Base-by-base conservation (phyloP, 2,113 vertebrate genomes). In the Sorex araneus region DNA sequence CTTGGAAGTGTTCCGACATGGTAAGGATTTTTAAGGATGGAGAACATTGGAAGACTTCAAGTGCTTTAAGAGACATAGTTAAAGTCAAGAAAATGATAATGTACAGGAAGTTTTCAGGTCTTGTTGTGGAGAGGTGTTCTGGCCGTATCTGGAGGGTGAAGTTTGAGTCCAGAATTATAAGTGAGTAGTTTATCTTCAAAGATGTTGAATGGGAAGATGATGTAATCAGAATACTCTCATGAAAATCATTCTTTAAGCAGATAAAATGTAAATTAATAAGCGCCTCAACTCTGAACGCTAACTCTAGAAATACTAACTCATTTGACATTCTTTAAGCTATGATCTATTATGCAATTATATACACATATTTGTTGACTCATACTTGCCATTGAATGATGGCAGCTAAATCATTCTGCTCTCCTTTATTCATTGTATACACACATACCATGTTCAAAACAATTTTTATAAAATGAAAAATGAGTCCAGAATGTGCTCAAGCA, bases 301-400 rank as follows among this genome's bases (percentile, higher is more conserved):
- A 1, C 27, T 40, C 9, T 16, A n/a, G 19, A 73, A n/a, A 54
- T 18, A 23, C 15, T 7, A 50, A 43, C 32, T 13, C 32, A 6
- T n/a, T 57, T 57, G 3, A 19, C 19, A 40, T 40, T 40, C 40
- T 40, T 40, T 40, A 40, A 40, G 40, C 40, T 40, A 40, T 40
- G 40, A 40, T 81, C 32, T 50, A 1, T 25, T 8, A 50, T 1
- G 7, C 3, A 43, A 69, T 0, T n/a, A 6, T 18, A 27, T 0
- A 0, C 16, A 8, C n/a, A 30, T 16, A 15, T 19, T 11, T 69
- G 8, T 11, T 25, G 1, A 36, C 28, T 57, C 67, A 34, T 2
- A 9, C 76, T 32, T n/a, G 36, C 57, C 27, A 6, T 63, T 32
- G 30, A 67, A 13, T 57, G 5, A 12, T 19, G 50, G 45, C 11